Evolutionary conservation across 2,113 vertebrate genomes (phyloP).

Genomic region (Rhinichthys klamathensis): DNA sequence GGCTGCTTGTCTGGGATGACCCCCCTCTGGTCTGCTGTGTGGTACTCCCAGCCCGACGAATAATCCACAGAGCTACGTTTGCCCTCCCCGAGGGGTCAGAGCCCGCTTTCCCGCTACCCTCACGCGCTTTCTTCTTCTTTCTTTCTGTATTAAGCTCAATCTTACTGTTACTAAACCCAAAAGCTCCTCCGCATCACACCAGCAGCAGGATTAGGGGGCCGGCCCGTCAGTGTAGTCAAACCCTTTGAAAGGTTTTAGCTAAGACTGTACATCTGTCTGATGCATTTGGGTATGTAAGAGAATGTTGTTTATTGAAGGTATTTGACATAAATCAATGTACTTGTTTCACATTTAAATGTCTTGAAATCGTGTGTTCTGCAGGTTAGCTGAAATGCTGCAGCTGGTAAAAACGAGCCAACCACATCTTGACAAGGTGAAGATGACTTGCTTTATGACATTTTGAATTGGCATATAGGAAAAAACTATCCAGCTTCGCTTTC

Average conservation of each 20-base stretch:
- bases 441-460: background rate
- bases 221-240: conserved; percentile 18
- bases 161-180: conserved; percentile 38
- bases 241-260: conserved; percentile 46
- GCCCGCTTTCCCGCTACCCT: conserved; percentile 3
- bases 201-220: conserved; percentile 45
- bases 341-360: conserved; percentile 44
- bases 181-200: conserved; percentile 30
- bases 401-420: conserved; percentile 75
- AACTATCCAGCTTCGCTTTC: background rate
- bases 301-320: conserved; percentile 29
- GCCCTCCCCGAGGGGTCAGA: conserved; percentile 76
- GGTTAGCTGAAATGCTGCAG: conserved; percentile 87
- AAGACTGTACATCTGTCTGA: conserved; percentile 50
- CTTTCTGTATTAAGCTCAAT: conserved; percentile 33
- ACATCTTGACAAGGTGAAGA: conserved; percentile 93
- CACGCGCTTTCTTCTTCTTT: conserved; percentile 38
- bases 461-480: background rate
- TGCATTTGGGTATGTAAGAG: conserved; percentile 38
- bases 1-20: conserved; percentile 76
- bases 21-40: conserved; percentile 73
- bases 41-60: conserved; percentile 73
- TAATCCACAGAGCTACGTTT: conserved; percentile 79
- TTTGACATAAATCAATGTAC: conserved; percentile 29
- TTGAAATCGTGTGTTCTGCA: conserved; percentile 65